phyloP scores from a whole-genome alignment of 2,113 vertebrate species.

The Otis tarda region DNA sequence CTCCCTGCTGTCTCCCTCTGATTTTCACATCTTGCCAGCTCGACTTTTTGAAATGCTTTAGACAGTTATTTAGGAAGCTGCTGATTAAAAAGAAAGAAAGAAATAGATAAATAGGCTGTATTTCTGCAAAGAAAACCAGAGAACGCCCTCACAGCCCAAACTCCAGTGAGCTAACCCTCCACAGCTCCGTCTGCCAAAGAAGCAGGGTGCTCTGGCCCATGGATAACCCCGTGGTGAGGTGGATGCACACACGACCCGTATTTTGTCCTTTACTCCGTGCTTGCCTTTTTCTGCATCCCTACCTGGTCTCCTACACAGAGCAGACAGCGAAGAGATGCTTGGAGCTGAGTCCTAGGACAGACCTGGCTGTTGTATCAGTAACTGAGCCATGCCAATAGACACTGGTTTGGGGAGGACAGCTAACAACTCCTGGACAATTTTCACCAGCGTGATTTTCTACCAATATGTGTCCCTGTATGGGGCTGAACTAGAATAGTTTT shows the following conservation, averaged over 20 bases:
- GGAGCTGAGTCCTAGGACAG: not conserved
- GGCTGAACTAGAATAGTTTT: not conserved
- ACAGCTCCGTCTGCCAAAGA: not conserved
- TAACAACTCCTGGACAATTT: not conserved
- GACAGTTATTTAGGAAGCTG: not conserved
- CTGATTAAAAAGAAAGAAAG: not conserved
- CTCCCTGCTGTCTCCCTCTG: not conserved
- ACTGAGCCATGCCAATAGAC: not conserved
- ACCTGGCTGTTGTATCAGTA: not conserved
- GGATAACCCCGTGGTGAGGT: not conserved
- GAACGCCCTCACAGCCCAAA: not conserved
- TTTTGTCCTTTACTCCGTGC: not conserved
- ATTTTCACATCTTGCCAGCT: not conserved
- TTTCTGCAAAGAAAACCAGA: not conserved
- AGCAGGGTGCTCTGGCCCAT: not conserved
- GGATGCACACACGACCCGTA: not conserved
- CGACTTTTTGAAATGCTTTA: conserved; percentile 16
- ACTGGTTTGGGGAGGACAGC: not conserved
- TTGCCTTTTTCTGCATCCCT: not conserved
- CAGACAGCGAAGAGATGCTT: not conserved
- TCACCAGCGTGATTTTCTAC: not conserved
- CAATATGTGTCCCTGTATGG: not conserved
- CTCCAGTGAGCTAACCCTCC: not conserved
- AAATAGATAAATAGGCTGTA: not conserved
- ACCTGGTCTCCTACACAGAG: not conserved